Evolutionary conservation across 53 echinoderm and acorn worm species (phyloP), one percentile per base, ranked within the genome.

Genomic region (Antedon mediterranea): DNA sequence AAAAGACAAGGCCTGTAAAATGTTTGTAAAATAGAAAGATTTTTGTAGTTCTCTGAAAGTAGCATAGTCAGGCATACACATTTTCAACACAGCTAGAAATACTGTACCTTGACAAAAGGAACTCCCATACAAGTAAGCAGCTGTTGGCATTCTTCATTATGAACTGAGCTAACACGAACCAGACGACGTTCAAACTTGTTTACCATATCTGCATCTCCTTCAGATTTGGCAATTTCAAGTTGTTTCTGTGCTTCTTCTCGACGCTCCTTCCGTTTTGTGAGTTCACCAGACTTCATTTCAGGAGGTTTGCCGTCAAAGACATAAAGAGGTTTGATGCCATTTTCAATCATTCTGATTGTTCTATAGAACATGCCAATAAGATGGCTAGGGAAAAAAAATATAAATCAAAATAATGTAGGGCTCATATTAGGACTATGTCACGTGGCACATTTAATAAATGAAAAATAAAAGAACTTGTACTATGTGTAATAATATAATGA

Each of bases 281-380:
- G 82, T 78, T 98, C 98, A 32, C 98, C 98, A 15, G 98, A 98
- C 73, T 98, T 98, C 85, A 98, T n/a, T 0, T 92, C 92, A n/a
- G 98, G 98, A 14, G 98, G 98, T 73, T 98, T 98, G 23, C 98
- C 98, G 80, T 98, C 98, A 85, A 98, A 98, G 29, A 98, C 98
- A 37, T 92, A 98, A 92, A 86, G 90, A 29, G 98, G 98, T 81
- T 97, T 98, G 74, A 98, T 88, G 32, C 98, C 98, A 81, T 90
- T 84, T 80, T 98, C 98, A 34, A 98, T 80, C 98, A 98, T 92
- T 31, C 98, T 75, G 71, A 98, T 98, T 0, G 98, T 98, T 72
- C 98, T 84, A 77, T 98, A 98, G 77, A 98, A 98, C 90, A 98
- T 77, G 23, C 98, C 98, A 83, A 98, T 92, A 71, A 98, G 81